phyloP scores from a whole-genome alignment of 2,113 vertebrate species.

The Nycticryphes semicollaris region DNA sequence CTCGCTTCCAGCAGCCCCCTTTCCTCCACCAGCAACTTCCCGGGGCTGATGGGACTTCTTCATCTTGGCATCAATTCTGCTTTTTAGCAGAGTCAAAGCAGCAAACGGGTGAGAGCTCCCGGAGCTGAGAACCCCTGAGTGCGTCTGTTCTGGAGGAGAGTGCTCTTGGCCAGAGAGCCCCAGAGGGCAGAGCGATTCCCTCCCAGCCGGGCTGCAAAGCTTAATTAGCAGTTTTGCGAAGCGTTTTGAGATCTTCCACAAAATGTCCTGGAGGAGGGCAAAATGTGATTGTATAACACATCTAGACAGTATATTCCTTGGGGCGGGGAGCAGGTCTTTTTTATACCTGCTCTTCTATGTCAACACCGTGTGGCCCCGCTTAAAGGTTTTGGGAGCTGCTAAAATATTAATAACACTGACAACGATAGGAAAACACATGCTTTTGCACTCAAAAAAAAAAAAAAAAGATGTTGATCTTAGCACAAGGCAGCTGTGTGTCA shows the following conservation, averaged over 20 bases:
- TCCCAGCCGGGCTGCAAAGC: neutral
- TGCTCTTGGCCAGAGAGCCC: neutral
- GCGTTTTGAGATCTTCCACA: neutral
- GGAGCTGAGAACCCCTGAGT: neutral
- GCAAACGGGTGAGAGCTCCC: neutral
- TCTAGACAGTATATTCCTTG: conserved; percentile 15
- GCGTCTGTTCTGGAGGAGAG: neutral
- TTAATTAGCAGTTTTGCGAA: neutral
- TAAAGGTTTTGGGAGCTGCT: conserved; percentile 14
- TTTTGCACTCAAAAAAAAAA: neutral
- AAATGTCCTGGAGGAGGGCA: conserved; percentile 38
- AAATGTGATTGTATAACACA: neutral
- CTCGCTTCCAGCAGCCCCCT: neutral
- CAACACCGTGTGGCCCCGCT: neutral
- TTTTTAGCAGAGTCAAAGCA: neutral
- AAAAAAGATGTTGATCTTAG: neutral
- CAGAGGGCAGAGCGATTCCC: neutral
- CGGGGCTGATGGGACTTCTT: rapidly evolving
- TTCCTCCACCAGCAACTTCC: rapidly evolving
- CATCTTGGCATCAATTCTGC: neutral
- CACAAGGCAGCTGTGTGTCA: neutral
- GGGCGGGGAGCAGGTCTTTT: neutral
- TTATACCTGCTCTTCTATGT: neutral
- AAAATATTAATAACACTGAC: neutral
- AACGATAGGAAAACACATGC: neutral